Evolutionary conservation across 2,797 vertebrate species (phyloP), one percentile per base, ranked within the genome.

Genomic region (Poecilia gillii): DNA sequence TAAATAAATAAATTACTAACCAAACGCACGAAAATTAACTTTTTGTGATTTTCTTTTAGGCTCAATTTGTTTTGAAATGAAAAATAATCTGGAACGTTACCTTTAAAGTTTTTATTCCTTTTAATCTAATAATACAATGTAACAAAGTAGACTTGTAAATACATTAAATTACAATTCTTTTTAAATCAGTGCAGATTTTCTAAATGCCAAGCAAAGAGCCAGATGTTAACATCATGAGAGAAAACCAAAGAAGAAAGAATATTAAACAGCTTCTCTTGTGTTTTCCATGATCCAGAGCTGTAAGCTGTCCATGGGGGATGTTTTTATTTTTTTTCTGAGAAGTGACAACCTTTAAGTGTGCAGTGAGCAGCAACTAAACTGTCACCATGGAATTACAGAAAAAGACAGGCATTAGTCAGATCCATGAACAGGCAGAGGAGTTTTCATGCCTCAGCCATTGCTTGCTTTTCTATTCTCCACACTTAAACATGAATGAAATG

Each of bases 341-440:
- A 8, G 82, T 90, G 92, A 93, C 91, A 94, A 91, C 91, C 87
- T 89, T 90, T 75, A 82, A 72, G 72, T 88, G 82, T 89, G 86
- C 84, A 85, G 84, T 33, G 78, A 93, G 87, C 76, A 81, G 86
- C 88, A 89, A 88, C 88, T 88, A 90, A 92, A 91, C 84, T 88
- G 87, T 90, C 91, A 89, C 86, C 55, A 84, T 88, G 90, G 90
- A 92, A 90, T 93, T 91, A 91, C 73, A 81, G 77, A 85, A 83
- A 76, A 79, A 93, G 85, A 89, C 87, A 78, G 76, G 88, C 85
- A 88, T 90, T 92, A 90, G 84, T 81, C 47, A 31, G 77, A 92
- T 93, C 92, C 87, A 88, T 91, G 84, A 88, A 72, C 79, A 81
- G 75, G 79, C 80, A 76, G 75, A 64, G 80, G 82, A 78, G 47